Base-by-base conservation (phyloP, 2,113 vertebrate genomes). In the Tinamus guttatus region DNA sequence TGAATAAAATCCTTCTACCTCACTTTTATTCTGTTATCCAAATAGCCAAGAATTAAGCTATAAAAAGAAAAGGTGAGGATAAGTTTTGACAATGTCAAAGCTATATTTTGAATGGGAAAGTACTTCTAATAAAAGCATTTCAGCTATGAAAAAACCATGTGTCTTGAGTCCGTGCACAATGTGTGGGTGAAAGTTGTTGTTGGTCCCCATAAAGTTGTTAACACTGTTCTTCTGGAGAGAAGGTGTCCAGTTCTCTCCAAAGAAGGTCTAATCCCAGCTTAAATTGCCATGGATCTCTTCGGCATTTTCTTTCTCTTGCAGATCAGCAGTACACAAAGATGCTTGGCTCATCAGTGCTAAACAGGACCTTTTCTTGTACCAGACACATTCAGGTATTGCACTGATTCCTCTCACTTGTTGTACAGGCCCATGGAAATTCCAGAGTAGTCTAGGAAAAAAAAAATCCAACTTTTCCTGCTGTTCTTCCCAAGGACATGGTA, bases 261-360 rank as follows among this genome's bases (percentile, higher is more conserved):
- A 38, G 9, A 38, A 86, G 51, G 3, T 54, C 11, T 70, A 1
- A 1, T 65, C 19, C 76, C 60, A 24, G 14, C 40, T 64, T 13
- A 9, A 32, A 7, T 2, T 17, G 11, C 6, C 21, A 25, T 24
- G 34, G 38, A 36, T 70, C 2, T 78, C 64, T 85, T 32, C 83
- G 38, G 8, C 1, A 3, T 52, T 56, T 90, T 28, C 87, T 69
- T 59, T 81, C 7, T 93, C 62, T 95, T 97, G 73, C 90, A 98
- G 98, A 95, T 98, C 98, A 30, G 56, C 87, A 34, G 77, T 98
- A 8, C 89, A 97, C 64, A 98, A 97, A 92, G 67, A 49, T 24
- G 96, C 98, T 28, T 98, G 98, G 98, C 97, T 97, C 45, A 87
- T 98, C 96, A 98, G 98, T 82, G 98, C 98, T 24, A 98, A 97